Evolutionary conservation across 2,797 vertebrate genomes (phyloP), one percentile per base, ranked within the genome.

Genomic region (Acridotheres tristis): DNA sequence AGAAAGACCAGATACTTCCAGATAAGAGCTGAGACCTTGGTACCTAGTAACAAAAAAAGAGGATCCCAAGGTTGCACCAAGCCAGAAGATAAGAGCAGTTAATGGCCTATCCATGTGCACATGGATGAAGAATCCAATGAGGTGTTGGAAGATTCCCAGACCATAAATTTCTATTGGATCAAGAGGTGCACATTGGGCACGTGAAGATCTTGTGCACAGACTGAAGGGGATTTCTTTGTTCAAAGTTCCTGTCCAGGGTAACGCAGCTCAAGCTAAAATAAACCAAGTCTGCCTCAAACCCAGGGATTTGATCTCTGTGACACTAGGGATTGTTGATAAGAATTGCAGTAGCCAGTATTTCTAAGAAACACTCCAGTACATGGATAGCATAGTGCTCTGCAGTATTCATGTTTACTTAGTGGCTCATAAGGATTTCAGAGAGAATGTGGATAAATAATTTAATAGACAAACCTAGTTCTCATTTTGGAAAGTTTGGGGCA

Each of bases 171-270:
- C 40, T 45, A 3, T 7, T 58, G 58, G n/a, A 47, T 43, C 23
- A 32, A 47, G 22, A 72, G 5, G 16, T 1, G 0, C 26, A 7
- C 8, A 4, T 2, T 6, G 12, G 16, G 15, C 27, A 40, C 0
- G 0, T 21, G 40, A 47, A 59, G 34, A 18, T 48, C 53, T 36
- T 48, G 26, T 59, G 53, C 73, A 36, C 18, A 42, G 74, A 54
- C 16, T 17, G 38, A n/a, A n/a, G 53, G 38, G 26, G 15, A 42
- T 53, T 77, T 62, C 50, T 76, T 43, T 63, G 13, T 38, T 57
- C 32, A 25, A 13, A 32, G 34, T 68, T 16, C 11, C 55, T 55
- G 18, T 82, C 22, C 34, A 34, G 63, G 14, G 21, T n/a, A 34
- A 36, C 2, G 2, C 16, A 69, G 34, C 48, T 85, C 14, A 50